Evolutionary conservation across 2,888 invertebrate species (phyloP), one percentile per base, ranked within the genome.

Genomic region (Drosophila nr. perissopoda): DNA sequence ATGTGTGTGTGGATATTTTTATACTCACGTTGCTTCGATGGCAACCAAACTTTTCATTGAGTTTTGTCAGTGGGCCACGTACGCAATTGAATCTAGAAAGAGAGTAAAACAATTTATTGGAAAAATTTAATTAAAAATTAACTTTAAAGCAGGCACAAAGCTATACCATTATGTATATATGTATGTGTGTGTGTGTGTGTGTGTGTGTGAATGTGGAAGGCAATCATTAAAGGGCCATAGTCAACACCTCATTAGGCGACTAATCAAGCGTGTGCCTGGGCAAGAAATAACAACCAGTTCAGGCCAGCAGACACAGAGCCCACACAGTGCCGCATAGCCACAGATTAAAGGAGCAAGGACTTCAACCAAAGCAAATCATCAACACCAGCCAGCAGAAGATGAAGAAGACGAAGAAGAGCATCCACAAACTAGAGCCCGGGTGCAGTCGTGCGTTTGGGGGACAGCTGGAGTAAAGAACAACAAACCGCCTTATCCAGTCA

Each of bases 231-330:
- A 78, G 69, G 78, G 68, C 76, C 89, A 87, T 82, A 82, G 81
- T 75, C 78, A 80, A 88, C 91, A 92, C 85, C 86, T 91, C 91
- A 92, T 91, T 91, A 90, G 88, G 92, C 81, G 90, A 83, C 90
- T 91, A 91, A 91, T 91, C 92, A 91, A 85, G 87, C 89, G 90
- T 88, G 75, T 54, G 66, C 70, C 70, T 77, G 78, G 76, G 66
- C 82, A 86, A 81, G 83, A 74, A 87, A 83, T 81, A 87, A 88
- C 76, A 78, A 80, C 73, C 78, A 87, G 81, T 80, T 80, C 76
- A 76, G 79, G 58, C 33, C 67, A 60, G 36, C 59, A 67, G 60
- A 31, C 78, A 61, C 73, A 42, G 42, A 6, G 21, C 21, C 42
- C 42, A 31, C 78, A 58, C 25, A 45, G 45, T 7, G 13, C 10